Percentiles rank a stretch among this genome's conserved stretches.
These are phyloP conservation scores for Pogonomyrmex californicus DNA, from an alignment of 1,140 invertebrate species.

Conservation along the genomic window DNA sequence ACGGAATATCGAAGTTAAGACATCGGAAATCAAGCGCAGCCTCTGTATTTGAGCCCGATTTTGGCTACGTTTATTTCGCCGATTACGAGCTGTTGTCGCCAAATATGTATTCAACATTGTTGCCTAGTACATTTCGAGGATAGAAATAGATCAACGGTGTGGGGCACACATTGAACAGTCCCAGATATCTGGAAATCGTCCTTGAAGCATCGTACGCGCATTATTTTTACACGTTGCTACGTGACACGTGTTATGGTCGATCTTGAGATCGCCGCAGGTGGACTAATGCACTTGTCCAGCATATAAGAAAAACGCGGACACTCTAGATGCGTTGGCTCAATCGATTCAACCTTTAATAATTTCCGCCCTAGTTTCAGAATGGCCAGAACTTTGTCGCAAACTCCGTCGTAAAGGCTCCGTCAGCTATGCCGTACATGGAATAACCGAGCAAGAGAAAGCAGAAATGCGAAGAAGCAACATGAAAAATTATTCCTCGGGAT, in stretches of 20 bases:
- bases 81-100: not conserved
- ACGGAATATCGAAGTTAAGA: not conserved
- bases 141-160: conserved; percentile 6
- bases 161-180: not conserved
- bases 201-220: conserved; percentile 13
- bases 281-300: conserved; percentile 3
- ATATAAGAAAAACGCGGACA: not conserved
- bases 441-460: too few relatives aligned
- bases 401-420: too few relatives aligned
- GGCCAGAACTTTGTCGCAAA: not conserved
- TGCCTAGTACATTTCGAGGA: not conserved
- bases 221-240: conserved; percentile 36
- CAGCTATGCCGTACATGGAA: not conserved
- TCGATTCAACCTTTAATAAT: conserved; percentile 39
- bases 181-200: conserved; percentile 45
- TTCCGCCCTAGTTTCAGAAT: conserved; percentile 36
- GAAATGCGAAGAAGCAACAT: not conserved
- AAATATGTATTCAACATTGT: not conserved
- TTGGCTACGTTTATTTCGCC: not conserved
- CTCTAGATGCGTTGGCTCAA: conserved; percentile 5
- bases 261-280: conserved; percentile 17
- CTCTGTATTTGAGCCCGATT: not conserved
- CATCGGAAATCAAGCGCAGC: not conserved
- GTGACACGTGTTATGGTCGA: not conserved
- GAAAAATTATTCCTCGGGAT: not conserved